Evolutionary conservation across 2,797 vertebrate genomes (phyloP).

Genomic region (Oreonectes daqikongensis): DNA sequence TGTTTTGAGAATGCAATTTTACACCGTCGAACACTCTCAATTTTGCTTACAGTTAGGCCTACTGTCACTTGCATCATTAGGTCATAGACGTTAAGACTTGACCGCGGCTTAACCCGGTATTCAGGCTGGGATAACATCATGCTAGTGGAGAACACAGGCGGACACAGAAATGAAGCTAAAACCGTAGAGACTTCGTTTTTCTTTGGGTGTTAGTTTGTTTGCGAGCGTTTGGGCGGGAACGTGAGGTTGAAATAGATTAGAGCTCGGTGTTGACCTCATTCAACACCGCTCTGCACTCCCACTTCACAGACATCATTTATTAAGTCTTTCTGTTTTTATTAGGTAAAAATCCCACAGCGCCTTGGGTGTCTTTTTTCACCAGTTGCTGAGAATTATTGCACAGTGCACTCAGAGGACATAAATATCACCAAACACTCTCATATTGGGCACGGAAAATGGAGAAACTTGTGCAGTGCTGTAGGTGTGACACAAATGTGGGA

Average conservation of each 20-base stretch:
- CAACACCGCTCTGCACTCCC: conserved; percentile 31
- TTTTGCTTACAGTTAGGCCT: conserved; percentile 47
- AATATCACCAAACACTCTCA: conserved; percentile 19
- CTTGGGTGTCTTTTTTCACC: conserved; percentile 30
- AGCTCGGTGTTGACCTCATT: conserved; percentile 48
- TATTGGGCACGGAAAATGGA: neutral
- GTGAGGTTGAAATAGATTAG: conserved; percentile 30
- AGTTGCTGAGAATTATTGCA: conserved; percentile 29
- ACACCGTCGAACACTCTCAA: conserved; percentile 28
- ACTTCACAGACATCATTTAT: conserved; percentile 52
- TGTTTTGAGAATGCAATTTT: conserved; percentile 29
- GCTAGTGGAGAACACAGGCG: neutral
- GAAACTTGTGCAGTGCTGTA: neutral
- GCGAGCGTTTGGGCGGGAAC: conserved; percentile 6
- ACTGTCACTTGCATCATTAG: conserved; percentile 57
- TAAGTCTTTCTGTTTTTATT: conserved; percentile 54
- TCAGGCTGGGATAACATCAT: conserved; percentile 10
- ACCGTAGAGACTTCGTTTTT: neutral
- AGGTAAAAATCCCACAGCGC: conserved; percentile 47
- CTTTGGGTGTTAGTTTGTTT: conserved; percentile 10
- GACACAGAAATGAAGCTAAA: neutral
- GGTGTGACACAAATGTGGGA: neutral
- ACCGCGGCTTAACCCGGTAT: conserved; percentile 28
- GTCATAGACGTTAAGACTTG: conserved; percentile 36
- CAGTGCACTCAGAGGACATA: conserved; percentile 31